Percentiles rank a stretch among this genome's conserved stretches.
These are phyloP conservation scores for Condylostylus longicornis DNA, from an alignment of 1,140 invertebrate species.

Conservation along the genomic window DNA sequence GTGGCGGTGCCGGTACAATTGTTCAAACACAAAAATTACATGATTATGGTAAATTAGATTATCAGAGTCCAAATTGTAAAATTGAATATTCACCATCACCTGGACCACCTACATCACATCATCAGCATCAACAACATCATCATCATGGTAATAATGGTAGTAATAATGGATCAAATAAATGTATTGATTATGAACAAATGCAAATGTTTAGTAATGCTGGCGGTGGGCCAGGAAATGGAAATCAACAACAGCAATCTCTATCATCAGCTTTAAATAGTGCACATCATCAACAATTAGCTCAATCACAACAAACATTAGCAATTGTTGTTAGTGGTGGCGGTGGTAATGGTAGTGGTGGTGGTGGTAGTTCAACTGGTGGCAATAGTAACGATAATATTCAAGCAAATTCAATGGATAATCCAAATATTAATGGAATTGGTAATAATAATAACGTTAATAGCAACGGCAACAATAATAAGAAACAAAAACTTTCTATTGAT, in stretches of 20 bases:
- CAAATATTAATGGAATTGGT: conserved; percentile 2
- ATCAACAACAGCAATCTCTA: conserved; percentile 3
- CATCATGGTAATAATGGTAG: not conserved
- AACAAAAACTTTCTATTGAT: not conserved
- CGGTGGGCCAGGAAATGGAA: conserved; percentile 9
- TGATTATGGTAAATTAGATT: too few relatives aligned
- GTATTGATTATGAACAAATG: conserved; percentile 7
- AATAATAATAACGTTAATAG: not conserved
- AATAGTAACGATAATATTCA: conserved; percentile 1
- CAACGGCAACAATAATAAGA: too few relatives aligned
- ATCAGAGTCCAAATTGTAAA: too few relatives aligned
- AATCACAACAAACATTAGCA: conserved; percentile 2
- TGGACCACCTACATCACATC: conserved; percentile 4
- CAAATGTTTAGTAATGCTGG: conserved; percentile 3
- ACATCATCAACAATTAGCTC: too few relatives aligned
- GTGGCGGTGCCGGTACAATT: conserved; percentile 14
- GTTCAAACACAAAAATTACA: too few relatives aligned
- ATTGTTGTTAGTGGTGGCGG: conserved; percentile 5
- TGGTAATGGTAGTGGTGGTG: conserved; percentile 4
- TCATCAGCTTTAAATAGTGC: too few relatives aligned
- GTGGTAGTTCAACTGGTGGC: conserved; percentile 1
- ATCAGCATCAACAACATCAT: conserved; percentile 20
- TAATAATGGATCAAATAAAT: conserved; percentile 19
- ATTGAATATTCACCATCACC: conserved; percentile 20
- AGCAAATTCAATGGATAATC: not conserved